Evolutionary conservation across 2,113 vertebrate genomes (phyloP).

Genomic region (Lagopus leucura): DNA sequence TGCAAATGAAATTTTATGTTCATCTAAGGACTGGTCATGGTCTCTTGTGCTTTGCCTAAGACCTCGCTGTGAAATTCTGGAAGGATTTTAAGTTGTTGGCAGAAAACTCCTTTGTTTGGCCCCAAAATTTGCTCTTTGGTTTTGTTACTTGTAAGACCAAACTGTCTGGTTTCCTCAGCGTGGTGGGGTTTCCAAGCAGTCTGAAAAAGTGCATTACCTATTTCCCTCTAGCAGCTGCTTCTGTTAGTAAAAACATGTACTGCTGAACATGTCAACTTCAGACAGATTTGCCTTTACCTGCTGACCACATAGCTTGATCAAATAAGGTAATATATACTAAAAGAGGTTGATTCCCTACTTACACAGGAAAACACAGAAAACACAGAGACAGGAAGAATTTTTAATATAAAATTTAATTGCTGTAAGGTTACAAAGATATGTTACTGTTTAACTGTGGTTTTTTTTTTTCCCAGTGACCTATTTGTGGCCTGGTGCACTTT

Average conservation of each 20-base stretch:
- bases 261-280: not conserved
- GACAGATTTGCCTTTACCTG: not conserved
- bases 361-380: not conserved
- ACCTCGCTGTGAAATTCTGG: not conserved
- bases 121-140: slow-evolving; percentile 28
- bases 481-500: not conserved
- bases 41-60: slow-evolving; percentile 13
- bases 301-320: not conserved
- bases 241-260: not conserved
- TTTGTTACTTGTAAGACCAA: slow-evolving; percentile 5
- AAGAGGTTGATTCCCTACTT: not conserved
- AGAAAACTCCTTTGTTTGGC: slow-evolving; percentile 22
- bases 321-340: not conserved
- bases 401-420: not conserved
- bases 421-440: not conserved
- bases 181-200: not conserved
- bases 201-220: not conserved
- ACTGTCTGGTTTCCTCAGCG: not conserved
- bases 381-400: not conserved
- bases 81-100: not conserved
- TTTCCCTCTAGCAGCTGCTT: not conserved
- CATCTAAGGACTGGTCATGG: slow-evolving; percentile 3
- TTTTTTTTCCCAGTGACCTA: not conserved
- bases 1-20: not conserved
- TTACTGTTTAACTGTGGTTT: not conserved